Conservation (phyloP, 2,113 vertebrate species). For the Taxidea taxus region DNA sequence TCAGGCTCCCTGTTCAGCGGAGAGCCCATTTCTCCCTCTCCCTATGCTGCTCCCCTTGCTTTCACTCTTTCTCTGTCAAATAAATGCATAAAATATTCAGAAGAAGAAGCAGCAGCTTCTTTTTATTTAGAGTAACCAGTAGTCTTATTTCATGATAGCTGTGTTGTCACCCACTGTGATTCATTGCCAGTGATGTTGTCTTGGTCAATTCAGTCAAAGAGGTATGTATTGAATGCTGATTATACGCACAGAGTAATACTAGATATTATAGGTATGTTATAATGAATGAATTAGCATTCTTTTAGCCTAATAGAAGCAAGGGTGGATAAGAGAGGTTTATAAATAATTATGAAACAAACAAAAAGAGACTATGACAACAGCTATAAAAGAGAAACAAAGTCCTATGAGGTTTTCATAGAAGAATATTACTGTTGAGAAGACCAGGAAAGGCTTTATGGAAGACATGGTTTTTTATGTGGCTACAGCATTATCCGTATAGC, state of each 20-base stretch:
- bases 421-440: neutral
- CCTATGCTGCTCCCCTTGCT: too few relatives aligned
- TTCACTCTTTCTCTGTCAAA: too few relatives aligned
- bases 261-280: neutral
- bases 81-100: too few relatives aligned
- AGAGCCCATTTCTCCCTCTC: too few relatives aligned
- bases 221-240: neutral
- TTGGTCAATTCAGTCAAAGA: neutral
- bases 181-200: neutral
- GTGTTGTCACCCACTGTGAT: neutral
- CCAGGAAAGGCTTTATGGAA: neutral
- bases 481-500: neutral
- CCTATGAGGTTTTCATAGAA: neutral
- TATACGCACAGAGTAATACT: neutral
- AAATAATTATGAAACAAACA: neutral
- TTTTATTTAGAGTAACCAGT: conserved; percentile 11
- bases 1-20: too few relatives aligned
- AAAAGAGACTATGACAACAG: neutral
- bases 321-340: neutral
- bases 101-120: neutral
- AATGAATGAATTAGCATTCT: neutral
- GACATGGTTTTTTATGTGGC: neutral
- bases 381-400: neutral
- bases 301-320: neutral
- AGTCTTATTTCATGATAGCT: neutral